phyloP scores from a whole-genome alignment of 2,797 vertebrate species.

The Menidia menidia region DNA sequence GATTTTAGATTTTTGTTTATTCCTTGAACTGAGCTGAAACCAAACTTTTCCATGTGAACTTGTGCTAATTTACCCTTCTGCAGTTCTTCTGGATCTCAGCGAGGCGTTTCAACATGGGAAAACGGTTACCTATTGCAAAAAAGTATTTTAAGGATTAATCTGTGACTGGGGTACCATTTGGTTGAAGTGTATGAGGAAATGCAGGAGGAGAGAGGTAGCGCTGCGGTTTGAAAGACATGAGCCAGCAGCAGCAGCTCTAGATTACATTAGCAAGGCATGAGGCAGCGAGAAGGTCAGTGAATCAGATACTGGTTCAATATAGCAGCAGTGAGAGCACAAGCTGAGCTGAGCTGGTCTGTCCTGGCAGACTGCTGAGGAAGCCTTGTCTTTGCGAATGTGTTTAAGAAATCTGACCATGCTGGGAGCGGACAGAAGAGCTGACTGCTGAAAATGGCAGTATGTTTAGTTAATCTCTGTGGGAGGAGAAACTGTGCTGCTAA shows the following conservation, averaged over 20 bases:
- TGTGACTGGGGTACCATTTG: constrained; percentile 27
- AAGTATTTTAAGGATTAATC: constrained; percentile 1
- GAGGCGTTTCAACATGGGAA: not conserved
- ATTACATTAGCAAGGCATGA: constrained; percentile 91
- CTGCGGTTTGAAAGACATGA: constrained; percentile 62
- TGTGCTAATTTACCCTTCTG: not conserved
- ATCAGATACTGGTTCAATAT: constrained; percentile 81
- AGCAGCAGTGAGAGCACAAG: constrained; percentile 65
- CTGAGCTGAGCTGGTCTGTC: constrained; percentile 70
- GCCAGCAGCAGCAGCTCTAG: constrained; percentile 74
- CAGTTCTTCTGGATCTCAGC: not conserved
- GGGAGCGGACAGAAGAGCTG: constrained; percentile 72
- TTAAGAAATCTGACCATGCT: constrained; percentile 68
- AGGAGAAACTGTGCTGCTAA: constrained; percentile 67
- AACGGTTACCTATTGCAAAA: not conserved
- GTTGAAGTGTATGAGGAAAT: constrained; percentile 12
- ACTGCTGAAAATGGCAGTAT: constrained; percentile 61
- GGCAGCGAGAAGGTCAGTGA: constrained; percentile 83
- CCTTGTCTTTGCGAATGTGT: constrained; percentile 71
- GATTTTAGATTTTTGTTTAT: too few relatives aligned
- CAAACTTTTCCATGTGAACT: not conserved
- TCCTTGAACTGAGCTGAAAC: not conserved
- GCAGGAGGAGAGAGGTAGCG: constrained; percentile 27
- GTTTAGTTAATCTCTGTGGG: constrained; percentile 53
- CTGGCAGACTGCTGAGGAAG: constrained; percentile 72